Conservation (phyloP, 64 coral and sea anemone species). For the Montipora cactus region DNA sequence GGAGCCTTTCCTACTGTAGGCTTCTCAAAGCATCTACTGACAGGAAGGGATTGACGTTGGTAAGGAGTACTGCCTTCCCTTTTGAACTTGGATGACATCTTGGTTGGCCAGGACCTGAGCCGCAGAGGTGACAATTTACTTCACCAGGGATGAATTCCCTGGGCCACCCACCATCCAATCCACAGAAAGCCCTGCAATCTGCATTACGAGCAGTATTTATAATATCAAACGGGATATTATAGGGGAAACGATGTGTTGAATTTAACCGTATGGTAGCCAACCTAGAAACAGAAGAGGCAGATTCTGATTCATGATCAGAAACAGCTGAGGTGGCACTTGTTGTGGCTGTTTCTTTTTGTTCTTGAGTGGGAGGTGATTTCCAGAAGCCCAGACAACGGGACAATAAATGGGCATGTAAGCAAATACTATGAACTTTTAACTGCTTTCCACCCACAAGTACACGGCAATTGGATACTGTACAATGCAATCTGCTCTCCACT, state of each 20-base stretch:
- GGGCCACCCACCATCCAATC: not conserved
- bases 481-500: not conserved
- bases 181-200: not conserved
- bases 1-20: not conserved
- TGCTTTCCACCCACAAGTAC: not conserved
- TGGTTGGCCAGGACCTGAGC: not conserved
- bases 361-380: not conserved
- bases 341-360: not conserved
- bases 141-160: not conserved
- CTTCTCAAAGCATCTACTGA: constrained; percentile 58
- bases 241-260: not conserved
- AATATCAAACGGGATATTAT: not conserved
- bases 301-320: not conserved
- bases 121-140: not conserved
- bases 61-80: not conserved
- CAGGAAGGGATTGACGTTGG: not conserved
- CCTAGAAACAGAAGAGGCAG: not conserved
- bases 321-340: not conserved
- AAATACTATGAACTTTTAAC: not conserved
- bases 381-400: constrained; percentile 2
- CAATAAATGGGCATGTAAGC: not conserved
- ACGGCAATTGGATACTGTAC: not conserved
- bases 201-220: not conserved
- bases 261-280: not conserved
- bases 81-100: not conserved